A percentile compares a stretch with the other conserved stretches of the same genome.
Conservation (phyloP, 2,113 vertebrate species). For the Jacana jacana region DNA sequence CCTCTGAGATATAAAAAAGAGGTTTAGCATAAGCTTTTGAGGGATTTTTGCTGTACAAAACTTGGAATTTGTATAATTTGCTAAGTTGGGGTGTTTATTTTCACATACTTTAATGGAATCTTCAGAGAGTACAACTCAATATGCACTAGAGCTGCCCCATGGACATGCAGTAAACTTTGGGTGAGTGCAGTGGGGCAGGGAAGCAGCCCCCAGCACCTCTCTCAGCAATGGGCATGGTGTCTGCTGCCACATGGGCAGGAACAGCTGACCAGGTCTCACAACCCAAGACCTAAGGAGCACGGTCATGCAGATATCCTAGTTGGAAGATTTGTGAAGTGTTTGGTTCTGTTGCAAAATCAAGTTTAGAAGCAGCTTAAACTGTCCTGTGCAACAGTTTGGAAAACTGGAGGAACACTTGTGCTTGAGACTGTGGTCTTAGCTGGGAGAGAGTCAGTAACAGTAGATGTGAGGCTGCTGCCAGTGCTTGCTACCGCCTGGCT, state of each 20-base stretch:
- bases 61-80: not conserved
- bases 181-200: not conserved
- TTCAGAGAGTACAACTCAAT: not conserved
- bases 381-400: not conserved
- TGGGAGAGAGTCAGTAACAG: not conserved
- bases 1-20: not conserved
- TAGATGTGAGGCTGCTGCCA: not conserved
- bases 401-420: not conserved
- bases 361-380: not conserved
- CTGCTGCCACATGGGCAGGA: not conserved
- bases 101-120: not conserved
- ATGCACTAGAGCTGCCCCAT: not conserved
- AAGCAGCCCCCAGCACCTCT: not conserved
- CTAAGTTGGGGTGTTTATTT: not conserved
- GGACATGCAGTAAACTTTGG: accelerated
- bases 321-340: not conserved
- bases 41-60: not conserved
- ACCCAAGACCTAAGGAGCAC: not conserved
- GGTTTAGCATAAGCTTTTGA: not conserved
- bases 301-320: not conserved
- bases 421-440: not conserved
- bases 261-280: not conserved
- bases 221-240: not conserved
- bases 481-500: not conserved
- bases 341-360: not conserved